Evolutionary conservation across 1,140 invertebrate genomes (phyloP), one percentile per base, ranked within the genome.

Genomic region (Calephelis virginiensis): DNA sequence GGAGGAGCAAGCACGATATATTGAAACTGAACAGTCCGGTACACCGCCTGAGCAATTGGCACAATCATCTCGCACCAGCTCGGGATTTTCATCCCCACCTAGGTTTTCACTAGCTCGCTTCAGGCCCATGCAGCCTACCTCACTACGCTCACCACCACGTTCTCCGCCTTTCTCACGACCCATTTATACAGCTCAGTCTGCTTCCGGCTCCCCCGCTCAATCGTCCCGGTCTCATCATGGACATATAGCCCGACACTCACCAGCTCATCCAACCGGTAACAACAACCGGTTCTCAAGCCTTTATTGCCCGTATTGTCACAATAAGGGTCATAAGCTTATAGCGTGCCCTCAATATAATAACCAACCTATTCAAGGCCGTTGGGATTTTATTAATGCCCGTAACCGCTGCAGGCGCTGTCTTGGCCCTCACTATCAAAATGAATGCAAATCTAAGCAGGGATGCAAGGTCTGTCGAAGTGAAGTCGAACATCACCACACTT

Each of bases 251-350:
- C 45, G 10, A 8, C 45, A 46, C 45, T 46, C 17, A 17, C 17
- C 17, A 17, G 17, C 17, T 17, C 17, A 17, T 17, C 17, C 17
- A 17, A 17, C 17, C 17, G 17, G 17, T 17, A 17, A 3, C 17
- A 17, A 17, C 17, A 17, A 17, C 17, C 17, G 17, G 17, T 17
- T 17, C 17, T 17, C 17, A 17, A 40, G 8, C 40, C 8, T 40
- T 6, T 61, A 60, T 13, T 66, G 56, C n/a, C 64, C 64, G 2
- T 66, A 60, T 14, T 66, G 60, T 17, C 13, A 7, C n/a, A n/a
- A n/a, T n/a, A n/a, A n/a, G n/a, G n/a, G n/a, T n/a, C 65, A 67
- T 11, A 61, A 67, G 10, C n/a, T 67, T 3, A 67, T 67, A 5
- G 28, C 65, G 1, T 67, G 60, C 12, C 47, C 60, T 0, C 45